Percentiles rank a stretch among this genome's conserved stretches.
Conservation (phyloP, 2,113 vertebrate species). For the Anser brachyrhynchus region DNA sequence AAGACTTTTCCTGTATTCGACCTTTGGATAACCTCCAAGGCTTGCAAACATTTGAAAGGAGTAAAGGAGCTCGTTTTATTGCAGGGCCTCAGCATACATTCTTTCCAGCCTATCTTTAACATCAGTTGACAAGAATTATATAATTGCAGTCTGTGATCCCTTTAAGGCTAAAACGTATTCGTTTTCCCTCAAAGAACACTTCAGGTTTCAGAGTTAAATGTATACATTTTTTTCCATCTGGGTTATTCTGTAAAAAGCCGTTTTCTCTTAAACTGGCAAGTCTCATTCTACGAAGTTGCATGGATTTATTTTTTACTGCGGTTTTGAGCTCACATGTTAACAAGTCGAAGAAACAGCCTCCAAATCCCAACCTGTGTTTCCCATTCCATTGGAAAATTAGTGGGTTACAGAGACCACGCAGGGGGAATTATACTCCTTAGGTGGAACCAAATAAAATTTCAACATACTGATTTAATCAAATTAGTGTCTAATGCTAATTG, state of each 20-base stretch:
- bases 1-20: conserved; percentile 84
- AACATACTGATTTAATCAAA: conserved; percentile 55
- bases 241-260: conserved; percentile 25
- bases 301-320: conserved; percentile 47
- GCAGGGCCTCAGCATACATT: conserved; percentile 81
- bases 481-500: conserved; percentile 66
- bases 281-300: conserved; percentile 2
- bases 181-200: conserved; percentile 87
- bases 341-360: conserved; percentile 39
- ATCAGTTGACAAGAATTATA: conserved; percentile 93
- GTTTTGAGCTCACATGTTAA: conserved; percentile 62
- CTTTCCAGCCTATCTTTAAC: conserved; percentile 84
- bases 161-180: conserved; percentile 80
- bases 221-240: conserved; percentile 43
- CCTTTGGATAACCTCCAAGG: conserved; percentile 82
- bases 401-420: conserved; percentile 42
- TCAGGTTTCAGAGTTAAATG: conserved; percentile 74
- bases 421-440: conserved; percentile 42
- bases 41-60: conserved; percentile 82
- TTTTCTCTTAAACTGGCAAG: conserved; percentile 57
- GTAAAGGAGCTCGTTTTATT: conserved; percentile 83
- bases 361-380: conserved; percentile 61
- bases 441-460: conserved; percentile 66
- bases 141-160: conserved; percentile 94
- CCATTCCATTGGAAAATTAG: conserved; percentile 56